A percentile compares a stretch with the other conserved stretches of the same genome.
These are phyloP conservation scores for Lymantria monacha DNA, from an alignment of 2,888 invertebrate genomes.

Conservation along the genomic window DNA sequence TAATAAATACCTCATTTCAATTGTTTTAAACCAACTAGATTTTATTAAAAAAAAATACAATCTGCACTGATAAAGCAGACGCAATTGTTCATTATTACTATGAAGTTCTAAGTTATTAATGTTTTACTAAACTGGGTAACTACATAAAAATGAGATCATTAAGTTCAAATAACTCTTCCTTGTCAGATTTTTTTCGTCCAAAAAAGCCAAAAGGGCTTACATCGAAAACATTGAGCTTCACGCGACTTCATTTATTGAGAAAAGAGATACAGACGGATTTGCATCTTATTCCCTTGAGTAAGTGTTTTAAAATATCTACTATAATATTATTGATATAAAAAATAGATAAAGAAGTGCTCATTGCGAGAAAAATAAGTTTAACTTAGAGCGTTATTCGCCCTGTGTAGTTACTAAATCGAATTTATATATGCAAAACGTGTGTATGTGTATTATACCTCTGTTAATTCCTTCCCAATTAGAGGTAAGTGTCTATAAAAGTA, in stretches of 20 bases:
- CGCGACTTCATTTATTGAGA: slow-evolving; percentile 78
- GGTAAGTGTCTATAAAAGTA: no score
- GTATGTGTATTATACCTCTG: no score
- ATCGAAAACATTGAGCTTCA: slow-evolving; percentile 64
- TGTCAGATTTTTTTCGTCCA: slow-evolving; percentile 69
- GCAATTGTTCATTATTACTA: no score
- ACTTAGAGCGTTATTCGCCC: no score
- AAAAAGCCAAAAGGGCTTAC: slow-evolving; percentile 58
- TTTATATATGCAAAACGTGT: no score
- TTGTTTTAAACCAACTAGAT: no score
- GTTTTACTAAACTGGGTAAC: neutral
- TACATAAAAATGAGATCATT: slow-evolving; percentile 43
- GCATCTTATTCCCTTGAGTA: slow-evolving; percentile 75
- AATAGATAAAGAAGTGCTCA: neutral
- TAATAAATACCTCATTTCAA: no score
- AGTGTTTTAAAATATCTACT: slow-evolving; percentile 28
- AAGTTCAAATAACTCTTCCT: slow-evolving; percentile 54
- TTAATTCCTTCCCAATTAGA: no score
- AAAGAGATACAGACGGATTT: slow-evolving; percentile 82
- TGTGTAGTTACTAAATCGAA: no score
- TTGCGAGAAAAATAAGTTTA: no score
- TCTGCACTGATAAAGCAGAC: no score
- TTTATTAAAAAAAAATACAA: no score
- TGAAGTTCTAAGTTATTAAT: neutral
- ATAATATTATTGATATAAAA: neutral